Conservation (phyloP, 1,140 invertebrate species). For the Apis florea region DNA sequence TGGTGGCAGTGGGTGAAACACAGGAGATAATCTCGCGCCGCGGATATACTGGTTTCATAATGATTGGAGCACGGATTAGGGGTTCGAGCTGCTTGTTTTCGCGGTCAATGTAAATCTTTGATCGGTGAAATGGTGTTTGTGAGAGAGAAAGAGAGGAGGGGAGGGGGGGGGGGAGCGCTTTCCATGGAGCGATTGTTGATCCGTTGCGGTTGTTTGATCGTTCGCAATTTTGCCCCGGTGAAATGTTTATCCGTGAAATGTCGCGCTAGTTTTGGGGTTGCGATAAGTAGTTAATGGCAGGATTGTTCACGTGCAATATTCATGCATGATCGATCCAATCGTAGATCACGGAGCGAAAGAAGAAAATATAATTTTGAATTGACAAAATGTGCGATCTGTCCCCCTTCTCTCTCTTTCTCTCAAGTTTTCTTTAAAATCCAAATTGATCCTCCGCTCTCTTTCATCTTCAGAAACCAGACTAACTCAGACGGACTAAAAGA, state of each 20-base stretch:
- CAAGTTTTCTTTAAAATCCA: no score
- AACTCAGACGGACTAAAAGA: no score
- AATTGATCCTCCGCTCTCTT: no score
- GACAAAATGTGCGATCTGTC: no score
- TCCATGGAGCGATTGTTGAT: not conserved
- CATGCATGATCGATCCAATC: no score
- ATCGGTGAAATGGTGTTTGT: not conserved
- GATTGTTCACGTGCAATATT: no score
- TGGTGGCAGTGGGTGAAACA: constrained; percentile 41
- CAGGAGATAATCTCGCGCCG: constrained; percentile 39
- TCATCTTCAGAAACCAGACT: no score
- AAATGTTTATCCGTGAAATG: not conserved
- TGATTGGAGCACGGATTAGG: not conserved
- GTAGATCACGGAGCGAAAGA: no score
- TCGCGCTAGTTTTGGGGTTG: not conserved
- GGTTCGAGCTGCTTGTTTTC: not conserved
- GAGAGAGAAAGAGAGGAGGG: not conserved
- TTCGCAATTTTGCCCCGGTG: not conserved
- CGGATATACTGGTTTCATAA: constrained; percentile 47
- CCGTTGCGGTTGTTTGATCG: not conserved
- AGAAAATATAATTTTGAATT: no score
- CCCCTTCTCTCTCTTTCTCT: no score
- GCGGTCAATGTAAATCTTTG: constrained; percentile 20
- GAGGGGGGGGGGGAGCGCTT: not conserved
- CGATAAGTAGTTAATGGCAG: no score